Evolutionary conservation across 2,888 invertebrate genomes (phyloP).

Genomic region (Xylocampa areola): DNA sequence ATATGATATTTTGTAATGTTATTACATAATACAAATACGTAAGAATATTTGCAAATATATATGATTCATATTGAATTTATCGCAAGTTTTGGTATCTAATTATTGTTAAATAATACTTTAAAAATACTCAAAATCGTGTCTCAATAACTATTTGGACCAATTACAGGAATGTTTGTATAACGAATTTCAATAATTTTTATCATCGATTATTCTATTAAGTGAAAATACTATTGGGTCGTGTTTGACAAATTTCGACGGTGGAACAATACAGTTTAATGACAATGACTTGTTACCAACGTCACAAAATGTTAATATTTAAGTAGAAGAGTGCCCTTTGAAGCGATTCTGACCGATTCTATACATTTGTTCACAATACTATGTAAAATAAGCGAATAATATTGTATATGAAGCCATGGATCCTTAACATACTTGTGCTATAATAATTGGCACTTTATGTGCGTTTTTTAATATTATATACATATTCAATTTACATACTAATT

Average conservation of each 20-base stretch:
- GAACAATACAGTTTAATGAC: constrained; percentile 20
- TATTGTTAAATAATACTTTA: constrained; percentile 30
- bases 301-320: constrained; percentile 25
- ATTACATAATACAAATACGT: constrained; percentile 29
- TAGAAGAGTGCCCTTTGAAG: constrained; percentile 23
- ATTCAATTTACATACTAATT: constrained; percentile 34
- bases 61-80: constrained; percentile 6
- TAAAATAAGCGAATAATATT: constrained; percentile 16
- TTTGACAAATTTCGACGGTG: constrained; percentile 20
- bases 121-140: constrained; percentile 37
- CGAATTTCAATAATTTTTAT: constrained; percentile 14
- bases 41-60: constrained; percentile 7
- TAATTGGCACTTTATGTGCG: constrained; percentile 56
- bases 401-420: constrained; percentile 44
- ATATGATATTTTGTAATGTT: constrained; percentile 39
- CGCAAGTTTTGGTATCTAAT: constrained; percentile 6
- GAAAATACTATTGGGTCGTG: not conserved
- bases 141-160: constrained; percentile 10
- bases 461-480: constrained; percentile 19
- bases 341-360: constrained; percentile 32
- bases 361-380: constrained; percentile 11
- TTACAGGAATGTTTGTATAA: constrained; percentile 19
- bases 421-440: constrained; percentile 45
- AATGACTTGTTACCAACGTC: constrained; percentile 24
- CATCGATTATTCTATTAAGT: constrained; percentile 5